Conservation (phyloP, 2,113 vertebrate genomes). For the Tichodroma muraria region DNA sequence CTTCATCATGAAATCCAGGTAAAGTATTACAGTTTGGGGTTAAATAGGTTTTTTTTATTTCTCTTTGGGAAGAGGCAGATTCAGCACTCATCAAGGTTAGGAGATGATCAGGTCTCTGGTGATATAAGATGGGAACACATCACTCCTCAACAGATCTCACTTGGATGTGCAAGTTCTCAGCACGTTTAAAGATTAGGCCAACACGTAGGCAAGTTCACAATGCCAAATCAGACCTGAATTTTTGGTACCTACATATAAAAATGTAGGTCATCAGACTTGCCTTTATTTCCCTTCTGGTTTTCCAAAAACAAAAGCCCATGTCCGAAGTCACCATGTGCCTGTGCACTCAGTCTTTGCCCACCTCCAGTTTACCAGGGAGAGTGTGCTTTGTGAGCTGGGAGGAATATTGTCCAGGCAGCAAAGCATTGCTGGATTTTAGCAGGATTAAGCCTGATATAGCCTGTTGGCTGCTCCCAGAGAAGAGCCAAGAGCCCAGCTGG, state of each 20-base stretch:
- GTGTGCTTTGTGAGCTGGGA: background rate
- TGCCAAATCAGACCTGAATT: background rate
- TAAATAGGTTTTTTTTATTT: background rate
- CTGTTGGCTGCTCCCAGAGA: background rate
- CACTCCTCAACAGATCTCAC: background rate
- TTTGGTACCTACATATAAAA: background rate
- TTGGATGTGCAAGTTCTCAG: background rate
- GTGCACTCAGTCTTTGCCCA: background rate
- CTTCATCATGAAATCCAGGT: slow-evolving; percentile 75
- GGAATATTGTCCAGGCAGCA: background rate
- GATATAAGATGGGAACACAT: background rate
- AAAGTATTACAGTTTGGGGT: background rate
- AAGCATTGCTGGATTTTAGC: background rate
- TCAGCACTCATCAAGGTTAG: background rate
- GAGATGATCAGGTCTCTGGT: background rate
- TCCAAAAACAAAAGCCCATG: background rate
- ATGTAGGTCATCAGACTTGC: background rate
- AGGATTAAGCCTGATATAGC: background rate
- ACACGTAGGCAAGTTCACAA: rapidly evolving
- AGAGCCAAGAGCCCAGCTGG: background rate
- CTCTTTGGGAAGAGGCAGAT: background rate
- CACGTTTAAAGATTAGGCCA: background rate
- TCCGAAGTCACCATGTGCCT: background rate
- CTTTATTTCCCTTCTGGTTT: background rate
- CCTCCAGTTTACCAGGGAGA: background rate